Conservation (phyloP, 2,888 invertebrate genomes). For the Plagodis pulveraria region DNA sequence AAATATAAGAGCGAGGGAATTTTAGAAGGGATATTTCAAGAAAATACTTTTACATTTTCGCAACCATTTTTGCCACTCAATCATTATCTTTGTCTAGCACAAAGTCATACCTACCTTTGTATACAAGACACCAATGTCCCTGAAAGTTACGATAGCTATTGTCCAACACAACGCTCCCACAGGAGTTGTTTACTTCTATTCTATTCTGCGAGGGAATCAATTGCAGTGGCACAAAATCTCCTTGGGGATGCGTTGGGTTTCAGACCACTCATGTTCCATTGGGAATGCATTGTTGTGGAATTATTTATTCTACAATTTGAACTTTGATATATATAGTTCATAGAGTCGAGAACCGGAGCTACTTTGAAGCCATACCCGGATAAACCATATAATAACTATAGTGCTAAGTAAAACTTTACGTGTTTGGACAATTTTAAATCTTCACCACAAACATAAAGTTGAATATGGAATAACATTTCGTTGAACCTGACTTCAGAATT, state of each 20-base stretch:
- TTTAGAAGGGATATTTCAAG: background rate
- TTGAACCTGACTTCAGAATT: background rate
- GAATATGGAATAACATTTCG: background rate
- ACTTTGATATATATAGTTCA: background rate
- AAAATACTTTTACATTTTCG: constrained; percentile 5
- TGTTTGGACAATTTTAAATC: background rate
- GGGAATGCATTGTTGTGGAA: constrained; percentile 25
- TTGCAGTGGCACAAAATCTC: constrained; percentile 46
- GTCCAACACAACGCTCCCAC: constrained; percentile 53
- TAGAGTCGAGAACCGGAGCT: constrained; percentile 3
- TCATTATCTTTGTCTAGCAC: constrained; percentile 19
- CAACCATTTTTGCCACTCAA: constrained; percentile 13
- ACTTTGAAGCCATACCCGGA: background rate
- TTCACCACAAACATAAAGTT: constrained; percentile 6
- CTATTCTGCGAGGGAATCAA: constrained; percentile 49
- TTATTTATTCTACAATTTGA: constrained; percentile 3
- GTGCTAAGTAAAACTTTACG: too few species aligned
- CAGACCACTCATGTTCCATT: constrained; percentile 11
- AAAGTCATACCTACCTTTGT: constrained; percentile 2
- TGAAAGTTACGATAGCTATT: constrained; percentile 52
- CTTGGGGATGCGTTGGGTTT: constrained; percentile 47
- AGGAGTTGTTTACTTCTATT: constrained; percentile 54
- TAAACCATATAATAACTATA: background rate
- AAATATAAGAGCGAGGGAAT: too few species aligned
- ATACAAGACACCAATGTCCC: constrained; percentile 36